Conservation (phyloP, 2,888 invertebrate genomes). For the Drosophila antonietae region DNA sequence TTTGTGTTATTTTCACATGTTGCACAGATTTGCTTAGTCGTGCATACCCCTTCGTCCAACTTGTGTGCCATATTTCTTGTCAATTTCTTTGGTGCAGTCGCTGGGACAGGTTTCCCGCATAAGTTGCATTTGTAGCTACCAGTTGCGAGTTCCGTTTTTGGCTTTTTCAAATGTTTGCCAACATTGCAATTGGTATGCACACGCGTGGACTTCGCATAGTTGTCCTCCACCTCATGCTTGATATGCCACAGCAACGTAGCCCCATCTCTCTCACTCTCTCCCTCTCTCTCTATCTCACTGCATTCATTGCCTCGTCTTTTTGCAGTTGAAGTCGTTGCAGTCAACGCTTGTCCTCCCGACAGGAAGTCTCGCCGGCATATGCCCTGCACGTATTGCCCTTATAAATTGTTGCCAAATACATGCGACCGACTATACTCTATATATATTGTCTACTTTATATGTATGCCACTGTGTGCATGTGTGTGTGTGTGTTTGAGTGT, state of each 20-base stretch:
- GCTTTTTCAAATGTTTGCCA: constrained; percentile 70
- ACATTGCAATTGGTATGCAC: constrained; percentile 80
- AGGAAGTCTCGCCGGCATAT: constrained; percentile 77
- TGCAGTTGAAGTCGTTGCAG: constrained; percentile 32
- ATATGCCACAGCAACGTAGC: constrained; percentile 3
- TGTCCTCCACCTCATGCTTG: constrained; percentile 44
- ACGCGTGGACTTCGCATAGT: constrained; percentile 78
- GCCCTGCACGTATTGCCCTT: constrained; percentile 78
- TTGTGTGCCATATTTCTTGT: constrained; percentile 24
- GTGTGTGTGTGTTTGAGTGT: constrained; percentile 11
- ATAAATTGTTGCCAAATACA: constrained; percentile 77
- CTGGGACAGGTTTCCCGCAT: constrained; percentile 47
- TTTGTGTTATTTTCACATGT: too few relatives aligned
- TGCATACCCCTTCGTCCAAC: not conserved
- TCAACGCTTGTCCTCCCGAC: constrained; percentile 63
- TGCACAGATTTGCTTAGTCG: not conserved
- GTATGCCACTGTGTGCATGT: not conserved
- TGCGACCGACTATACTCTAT: constrained; percentile 22
- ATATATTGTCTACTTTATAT: constrained; percentile 13
- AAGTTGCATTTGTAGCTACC: constrained; percentile 68
- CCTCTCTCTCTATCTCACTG: not conserved
- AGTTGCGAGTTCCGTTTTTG: constrained; percentile 58
- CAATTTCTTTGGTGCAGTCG: constrained; percentile 41
- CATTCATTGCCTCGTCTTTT: not conserved
- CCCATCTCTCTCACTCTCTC: not conserved